Evolutionary conservation across 1,140 invertebrate genomes (phyloP), one percentile per base, ranked within the genome.

Genomic region (Sitobion miscanthi): DNA sequence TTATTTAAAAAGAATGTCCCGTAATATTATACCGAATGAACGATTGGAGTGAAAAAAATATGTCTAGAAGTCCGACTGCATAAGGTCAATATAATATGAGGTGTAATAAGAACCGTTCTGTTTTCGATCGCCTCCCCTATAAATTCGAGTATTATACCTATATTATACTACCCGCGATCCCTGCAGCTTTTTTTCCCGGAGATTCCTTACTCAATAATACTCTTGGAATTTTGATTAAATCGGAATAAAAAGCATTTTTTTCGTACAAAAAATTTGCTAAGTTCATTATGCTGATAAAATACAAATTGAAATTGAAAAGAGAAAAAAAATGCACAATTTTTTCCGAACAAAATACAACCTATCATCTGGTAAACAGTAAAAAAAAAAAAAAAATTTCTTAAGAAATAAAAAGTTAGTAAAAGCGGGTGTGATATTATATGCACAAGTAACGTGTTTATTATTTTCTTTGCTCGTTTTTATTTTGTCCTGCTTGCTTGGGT

Each of bases 101-200:
- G 57, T 83, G 90, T 92, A 92, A 92, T 83, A 83, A 82, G 90
- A 92, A 52, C 90, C 20, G 30, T 35, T 91, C 90, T 45, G 14
- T 47, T 91, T 69, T 47, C 25, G 25, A n/a, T 25, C 45, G 47
- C 11, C 85, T 47, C 85, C 85, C 30, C 8, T n/a, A 47, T n/a
- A 30, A 86, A 85, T 25, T 85, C 23, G 23, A n/a, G 11, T 69
- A 69, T 69, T 25, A 1, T 9, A 38, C 38, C 38, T 38, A 8
- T 47, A 47, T 5, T 54, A 54, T 21, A 45, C 0, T 85, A 45
- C 1, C 14, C 25, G 5, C 85, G 3, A 47, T 47, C 25, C 85
- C 30, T 8, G 47, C 7, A 54, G 86, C 2, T 47, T 30, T 86
- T 30, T 14, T 20, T n/a, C 47, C 17, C 30, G 17, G 1, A 49